Evolutionary conservation across 1,140 invertebrate genomes (phyloP).

Genomic region (Drosophila chauvacae): DNA sequence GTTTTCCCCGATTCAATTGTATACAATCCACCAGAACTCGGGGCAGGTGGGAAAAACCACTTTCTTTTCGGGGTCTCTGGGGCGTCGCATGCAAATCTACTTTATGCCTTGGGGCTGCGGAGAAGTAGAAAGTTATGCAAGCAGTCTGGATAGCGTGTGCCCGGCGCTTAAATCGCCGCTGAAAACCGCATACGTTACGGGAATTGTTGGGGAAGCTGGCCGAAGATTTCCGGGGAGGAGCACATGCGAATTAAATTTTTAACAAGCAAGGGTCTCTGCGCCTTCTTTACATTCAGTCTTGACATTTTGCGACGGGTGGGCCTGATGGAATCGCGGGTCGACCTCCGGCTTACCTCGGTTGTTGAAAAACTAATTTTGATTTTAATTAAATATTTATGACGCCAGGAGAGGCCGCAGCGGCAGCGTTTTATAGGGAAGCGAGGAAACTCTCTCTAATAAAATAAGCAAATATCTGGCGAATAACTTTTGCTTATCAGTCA

Average conservation of each 20-base stretch:
- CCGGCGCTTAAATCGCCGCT: slow-evolving; percentile 54
- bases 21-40: not conserved
- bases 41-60: slow-evolving; percentile 6
- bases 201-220: slow-evolving; percentile 30
- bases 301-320: slow-evolving; percentile 18
- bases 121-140: slow-evolving; percentile 57
- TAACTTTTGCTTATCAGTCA: slow-evolving; percentile 83
- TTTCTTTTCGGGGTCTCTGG: slow-evolving; percentile 42
- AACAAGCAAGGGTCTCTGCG: slow-evolving; percentile 39
- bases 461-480: slow-evolving; percentile 79
- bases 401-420: slow-evolving; percentile 1
- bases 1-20: slow-evolving; percentile 30
- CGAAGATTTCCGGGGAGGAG: slow-evolving; percentile 12
- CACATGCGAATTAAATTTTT: slow-evolving; percentile 71
- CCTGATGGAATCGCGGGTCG: slow-evolving; percentile 34
- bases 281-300: slow-evolving; percentile 44
- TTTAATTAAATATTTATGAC: slow-evolving; percentile 81
- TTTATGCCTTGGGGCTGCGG: slow-evolving; percentile 33
- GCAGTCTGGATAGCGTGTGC: slow-evolving; percentile 54
- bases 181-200: slow-evolving; percentile 38
- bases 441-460: slow-evolving; percentile 65
- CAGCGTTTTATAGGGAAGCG: slow-evolving; percentile 11
- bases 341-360: slow-evolving; percentile 9
- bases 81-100: slow-evolving; percentile 71
- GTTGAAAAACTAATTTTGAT: slow-evolving; percentile 75